Evolutionary conservation across 2,113 vertebrate species (phyloP).

Genomic region (Cervus canadensis): DNA sequence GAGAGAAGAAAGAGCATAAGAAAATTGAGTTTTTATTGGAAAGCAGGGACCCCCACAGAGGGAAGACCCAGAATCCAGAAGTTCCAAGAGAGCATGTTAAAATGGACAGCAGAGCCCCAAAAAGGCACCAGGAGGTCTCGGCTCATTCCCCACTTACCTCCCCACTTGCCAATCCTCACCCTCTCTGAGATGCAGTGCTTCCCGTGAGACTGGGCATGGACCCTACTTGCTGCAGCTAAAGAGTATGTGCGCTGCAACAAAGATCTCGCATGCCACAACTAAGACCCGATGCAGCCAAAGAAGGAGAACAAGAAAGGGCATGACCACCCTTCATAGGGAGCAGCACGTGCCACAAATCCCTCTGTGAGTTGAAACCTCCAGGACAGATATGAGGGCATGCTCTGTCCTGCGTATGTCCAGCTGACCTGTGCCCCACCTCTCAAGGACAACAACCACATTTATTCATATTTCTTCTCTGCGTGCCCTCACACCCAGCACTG

Average conservation of each 20-base stretch:
- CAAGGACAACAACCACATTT: neutral
- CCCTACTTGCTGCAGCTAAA: neutral
- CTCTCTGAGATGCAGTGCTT: neutral
- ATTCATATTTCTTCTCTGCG: neutral
- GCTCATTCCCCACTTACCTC: neutral
- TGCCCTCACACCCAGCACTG: neutral
- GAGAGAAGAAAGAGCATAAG: neutral
- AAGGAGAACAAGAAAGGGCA: neutral
- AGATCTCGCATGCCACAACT: neutral
- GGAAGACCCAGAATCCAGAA: rapidly evolving
- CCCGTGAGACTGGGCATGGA: rapidly evolving
- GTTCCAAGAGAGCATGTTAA: neutral
- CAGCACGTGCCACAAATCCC: neutral
- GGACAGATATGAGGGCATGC: rapidly evolving
- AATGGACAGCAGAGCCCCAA: neutral
- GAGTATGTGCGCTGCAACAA: neutral
- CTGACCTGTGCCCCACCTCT: neutral
- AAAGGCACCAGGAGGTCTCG: rapidly evolving
- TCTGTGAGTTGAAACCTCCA: rapidly evolving
- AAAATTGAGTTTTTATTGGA: neutral
- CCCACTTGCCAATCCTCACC: neutral
- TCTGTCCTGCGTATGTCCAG: neutral
- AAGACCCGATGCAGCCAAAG: neutral
- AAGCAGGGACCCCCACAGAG: too few relatives aligned
- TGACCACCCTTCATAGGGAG: rapidly evolving